Percentiles rank a stretch among this genome's conserved stretches.
phyloP scores from a whole-genome alignment of 1,140 invertebrate species.

The Drosophila lowei region DNA sequence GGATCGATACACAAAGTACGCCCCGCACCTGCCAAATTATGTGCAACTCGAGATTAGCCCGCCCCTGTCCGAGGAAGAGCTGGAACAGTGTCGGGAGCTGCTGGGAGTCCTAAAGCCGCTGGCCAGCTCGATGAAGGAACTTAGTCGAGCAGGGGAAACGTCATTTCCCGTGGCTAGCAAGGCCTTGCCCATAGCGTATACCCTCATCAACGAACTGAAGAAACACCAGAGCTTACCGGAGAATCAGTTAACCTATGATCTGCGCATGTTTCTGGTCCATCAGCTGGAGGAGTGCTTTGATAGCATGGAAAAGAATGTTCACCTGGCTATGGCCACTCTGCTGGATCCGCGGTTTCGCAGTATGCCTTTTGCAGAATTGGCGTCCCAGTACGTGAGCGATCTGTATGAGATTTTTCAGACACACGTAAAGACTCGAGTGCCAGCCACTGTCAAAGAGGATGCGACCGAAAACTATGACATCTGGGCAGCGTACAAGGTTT shows the following conservation, averaged over 20 bases:
- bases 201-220: slow-evolving; percentile 45
- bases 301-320: slow-evolving; percentile 36
- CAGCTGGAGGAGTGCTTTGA: slow-evolving; percentile 36
- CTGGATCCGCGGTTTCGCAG: slow-evolving; percentile 52
- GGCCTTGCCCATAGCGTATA: slow-evolving; percentile 40
- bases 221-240: slow-evolving; percentile 9
- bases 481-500: slow-evolving; percentile 40
- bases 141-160: slow-evolving; percentile 1
- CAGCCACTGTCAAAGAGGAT: not conserved
- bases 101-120: slow-evolving; percentile 30
- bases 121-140: slow-evolving; percentile 29
- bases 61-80: not conserved
- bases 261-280: slow-evolving; percentile 37
- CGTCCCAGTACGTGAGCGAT: slow-evolving; percentile 50
- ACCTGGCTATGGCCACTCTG: slow-evolving; percentile 33
- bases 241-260: slow-evolving; percentile 29
- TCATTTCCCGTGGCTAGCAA: slow-evolving; percentile 37
- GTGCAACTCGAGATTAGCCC: no score
- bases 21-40: no score
- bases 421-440: slow-evolving; percentile 1
- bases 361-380: slow-evolving; percentile 35
- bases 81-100: slow-evolving; percentile 16
- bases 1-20: slow-evolving; percentile 18
- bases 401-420: slow-evolving; percentile 18
- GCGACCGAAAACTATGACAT: slow-evolving; percentile 29